A percentile compares a stretch with the other conserved stretches of the same genome.
These are phyloP conservation scores for Leptoteleia sp. DNA, from an alignment of 1,140 invertebrate species.

Conservation along the genomic window DNA sequence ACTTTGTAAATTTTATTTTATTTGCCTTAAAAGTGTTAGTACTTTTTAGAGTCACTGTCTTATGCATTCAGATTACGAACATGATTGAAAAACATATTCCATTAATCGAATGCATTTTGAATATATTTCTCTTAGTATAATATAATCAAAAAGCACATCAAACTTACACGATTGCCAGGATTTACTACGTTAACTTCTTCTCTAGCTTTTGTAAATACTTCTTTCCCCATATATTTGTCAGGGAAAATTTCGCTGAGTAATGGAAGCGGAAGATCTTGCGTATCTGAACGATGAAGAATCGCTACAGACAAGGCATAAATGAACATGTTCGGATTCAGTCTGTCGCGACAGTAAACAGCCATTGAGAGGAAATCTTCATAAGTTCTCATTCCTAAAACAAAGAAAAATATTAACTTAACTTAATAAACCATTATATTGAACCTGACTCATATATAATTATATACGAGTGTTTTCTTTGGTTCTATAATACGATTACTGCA, in stretches of 20 bases:
- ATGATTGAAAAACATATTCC: too few species aligned
- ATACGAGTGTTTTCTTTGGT: too few species aligned
- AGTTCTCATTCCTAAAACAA: slow-evolving; percentile 83
- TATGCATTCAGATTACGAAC: too few species aligned
- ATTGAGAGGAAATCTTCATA: slow-evolving; percentile 87
- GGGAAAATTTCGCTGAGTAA: slow-evolving; percentile 88
- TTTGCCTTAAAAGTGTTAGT: too few species aligned
- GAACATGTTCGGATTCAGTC: slow-evolving; percentile 89
- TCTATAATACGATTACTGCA: too few species aligned
- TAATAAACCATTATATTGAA: slow-evolving; percentile 3
- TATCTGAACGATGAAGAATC: slow-evolving; percentile 88
- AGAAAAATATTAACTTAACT: slow-evolving; percentile 1
- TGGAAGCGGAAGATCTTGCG: slow-evolving; percentile 86
- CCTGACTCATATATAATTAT: too few species aligned
- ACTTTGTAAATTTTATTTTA: too few species aligned
- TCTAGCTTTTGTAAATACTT: slow-evolving; percentile 85
- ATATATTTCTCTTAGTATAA: slow-evolving; percentile 1
- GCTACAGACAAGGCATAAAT: slow-evolving; percentile 89
- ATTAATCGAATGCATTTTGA: too few species aligned
- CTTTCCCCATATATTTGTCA: slow-evolving; percentile 88
- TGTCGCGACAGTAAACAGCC: slow-evolving; percentile 86
- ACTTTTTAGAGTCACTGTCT: too few species aligned
- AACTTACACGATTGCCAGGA: slow-evolving; percentile 83
- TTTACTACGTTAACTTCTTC: slow-evolving; percentile 86
- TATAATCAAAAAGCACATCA: slow-evolving; percentile 6